phyloP scores from a whole-genome alignment of 2,113 vertebrate genomes.

The Rhinoderma darwinii region DNA sequence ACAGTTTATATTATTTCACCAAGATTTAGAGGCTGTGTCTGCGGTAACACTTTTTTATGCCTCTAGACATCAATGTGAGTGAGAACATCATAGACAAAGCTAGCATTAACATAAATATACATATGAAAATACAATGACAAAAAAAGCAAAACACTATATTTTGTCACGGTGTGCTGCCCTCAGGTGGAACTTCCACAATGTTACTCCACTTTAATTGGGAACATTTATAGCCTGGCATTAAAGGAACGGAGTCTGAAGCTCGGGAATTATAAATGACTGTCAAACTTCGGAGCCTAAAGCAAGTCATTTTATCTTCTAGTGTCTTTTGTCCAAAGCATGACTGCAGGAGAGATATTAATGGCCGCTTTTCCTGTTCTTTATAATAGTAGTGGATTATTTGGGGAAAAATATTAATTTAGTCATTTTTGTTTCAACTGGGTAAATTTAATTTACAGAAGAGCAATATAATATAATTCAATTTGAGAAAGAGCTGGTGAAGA shows the following conservation, averaged over 20 bases:
- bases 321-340: conserved; percentile 26
- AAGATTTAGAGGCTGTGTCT: not conserved
- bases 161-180: conserved; percentile 1
- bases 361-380: not conserved
- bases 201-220: conserved; percentile 49
- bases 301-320: conserved; percentile 51
- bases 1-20: conserved; percentile 30
- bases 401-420: not conserved
- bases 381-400: not conserved
- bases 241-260: conserved; percentile 32
- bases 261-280: conserved; percentile 50
- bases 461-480: too few relatives aligned
- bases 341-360: conserved; percentile 18
- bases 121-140: conserved; percentile 16
- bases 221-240: conserved; percentile 47
- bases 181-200: conserved; percentile 37
- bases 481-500: not conserved
- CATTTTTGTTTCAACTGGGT: not conserved
- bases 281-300: conserved; percentile 39
- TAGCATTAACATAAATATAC: conserved; percentile 12
- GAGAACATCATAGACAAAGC: conserved; percentile 15
- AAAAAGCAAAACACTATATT: not conserved
- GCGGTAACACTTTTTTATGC: not conserved
- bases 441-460: not conserved
- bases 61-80: not conserved